Percentiles rank a stretch among this genome's conserved stretches.
Conservation (phyloP, 1,140 invertebrate genomes). For the Lepidostoma basale region DNA sequence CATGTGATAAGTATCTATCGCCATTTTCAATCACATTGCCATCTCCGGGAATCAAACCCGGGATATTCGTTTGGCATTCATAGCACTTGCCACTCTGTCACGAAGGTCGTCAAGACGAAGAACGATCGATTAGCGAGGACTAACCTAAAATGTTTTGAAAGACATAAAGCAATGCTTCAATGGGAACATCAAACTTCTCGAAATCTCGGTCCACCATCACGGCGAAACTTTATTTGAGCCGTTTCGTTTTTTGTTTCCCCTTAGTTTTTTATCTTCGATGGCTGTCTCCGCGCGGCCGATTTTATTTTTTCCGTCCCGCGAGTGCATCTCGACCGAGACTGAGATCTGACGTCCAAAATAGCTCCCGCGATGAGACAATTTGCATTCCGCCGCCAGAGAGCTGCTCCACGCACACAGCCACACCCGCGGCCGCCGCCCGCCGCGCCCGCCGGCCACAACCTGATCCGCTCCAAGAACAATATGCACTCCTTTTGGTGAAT, state of each 20-base stretch:
- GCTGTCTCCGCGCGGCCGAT: conserved; percentile 29
- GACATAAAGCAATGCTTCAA: not conserved
- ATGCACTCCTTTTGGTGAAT: not conserved
- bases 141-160: too few relatives aligned
- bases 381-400: conserved; percentile 42
- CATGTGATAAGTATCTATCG: too few relatives aligned
- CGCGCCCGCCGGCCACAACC: not conserved
- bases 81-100: too few relatives aligned
- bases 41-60: too few relatives aligned
- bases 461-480: conserved; percentile 4
- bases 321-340: conserved; percentile 41
- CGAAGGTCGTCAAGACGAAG: too few relatives aligned
- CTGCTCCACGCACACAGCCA: conserved; percentile 21
- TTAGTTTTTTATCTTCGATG: conserved; percentile 20
- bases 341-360: conserved; percentile 45
- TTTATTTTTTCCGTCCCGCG: conserved; percentile 33
- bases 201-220: conserved; percentile 9
- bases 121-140: too few relatives aligned
- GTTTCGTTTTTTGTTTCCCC: conserved; percentile 24
- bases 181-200: too few relatives aligned
- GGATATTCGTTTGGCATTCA: too few relatives aligned
- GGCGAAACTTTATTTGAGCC: conserved; percentile 20
- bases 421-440: not conserved
- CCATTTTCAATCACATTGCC: too few relatives aligned
- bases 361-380: conserved; percentile 46